These are phyloP conservation scores for Sprattus sprattus DNA, from an alignment of 2,113 vertebrate species.

Conservation along the genomic window DNA sequence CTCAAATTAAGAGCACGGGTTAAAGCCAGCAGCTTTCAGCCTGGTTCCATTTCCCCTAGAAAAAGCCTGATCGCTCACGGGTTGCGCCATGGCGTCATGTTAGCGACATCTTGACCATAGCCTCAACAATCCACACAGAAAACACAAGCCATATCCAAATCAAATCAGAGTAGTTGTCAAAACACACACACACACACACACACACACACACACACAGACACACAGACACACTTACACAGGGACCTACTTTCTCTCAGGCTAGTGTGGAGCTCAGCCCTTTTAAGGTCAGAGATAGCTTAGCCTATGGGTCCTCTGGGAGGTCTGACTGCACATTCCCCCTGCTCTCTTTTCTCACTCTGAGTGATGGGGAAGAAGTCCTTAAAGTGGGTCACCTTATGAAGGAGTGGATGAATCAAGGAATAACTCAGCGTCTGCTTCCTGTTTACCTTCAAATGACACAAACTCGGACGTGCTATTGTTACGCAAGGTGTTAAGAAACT, in stretches of 20 bases:
- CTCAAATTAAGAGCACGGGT: slow-evolving; percentile 4
- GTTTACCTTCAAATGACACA: neutral
- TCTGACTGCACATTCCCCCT: slow-evolving; percentile 35
- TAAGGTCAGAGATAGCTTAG: slow-evolving; percentile 62
- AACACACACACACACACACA: neutral
- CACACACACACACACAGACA: slow-evolving; percentile 1
- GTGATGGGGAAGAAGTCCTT: slow-evolving; percentile 22
- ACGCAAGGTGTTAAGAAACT: neutral
- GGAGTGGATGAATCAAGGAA: neutral
- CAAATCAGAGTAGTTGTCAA: neutral
- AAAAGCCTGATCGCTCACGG: neutral
- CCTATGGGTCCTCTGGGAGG: slow-evolving; percentile 44
- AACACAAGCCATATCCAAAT: neutral
- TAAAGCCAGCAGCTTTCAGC: neutral
- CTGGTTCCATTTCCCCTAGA: neutral
- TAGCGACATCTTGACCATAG: neutral
- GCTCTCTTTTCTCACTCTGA: slow-evolving; percentile 28
- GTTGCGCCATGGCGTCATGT: neutral
- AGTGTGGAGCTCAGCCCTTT: slow-evolving; percentile 55
- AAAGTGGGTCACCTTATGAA: slow-evolving; percentile 33
- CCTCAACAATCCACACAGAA: neutral
- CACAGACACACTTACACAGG: slow-evolving; percentile 17
- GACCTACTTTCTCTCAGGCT: slow-evolving; percentile 15
- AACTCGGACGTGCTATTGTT: neutral
- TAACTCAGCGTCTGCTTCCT: neutral